These are phyloP conservation scores for Paratrypauchen microcephalus DNA, from an alignment of 2,797 vertebrate species.

Conservation along the genomic window DNA sequence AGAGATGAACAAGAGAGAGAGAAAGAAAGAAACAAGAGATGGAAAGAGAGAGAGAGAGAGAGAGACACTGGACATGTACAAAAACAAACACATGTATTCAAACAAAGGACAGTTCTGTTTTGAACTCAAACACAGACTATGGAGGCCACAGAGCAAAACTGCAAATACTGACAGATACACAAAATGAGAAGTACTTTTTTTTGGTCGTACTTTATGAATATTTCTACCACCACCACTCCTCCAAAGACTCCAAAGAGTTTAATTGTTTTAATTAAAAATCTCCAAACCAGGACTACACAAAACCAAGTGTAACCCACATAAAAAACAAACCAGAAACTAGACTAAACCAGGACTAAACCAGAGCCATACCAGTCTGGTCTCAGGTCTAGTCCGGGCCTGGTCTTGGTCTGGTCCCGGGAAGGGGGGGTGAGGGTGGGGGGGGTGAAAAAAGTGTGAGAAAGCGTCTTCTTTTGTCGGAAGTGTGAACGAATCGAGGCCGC, in stretches of 20 bases:
- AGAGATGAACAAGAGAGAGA: conserved; percentile 8
- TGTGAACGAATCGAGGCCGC: conserved; percentile 5
- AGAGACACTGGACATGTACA: no score
- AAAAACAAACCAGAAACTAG: background rate
- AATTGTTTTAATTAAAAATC: no score
- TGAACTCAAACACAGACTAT: no score
- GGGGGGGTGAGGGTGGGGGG: conserved; percentile 4
- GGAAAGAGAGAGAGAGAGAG: background rate
- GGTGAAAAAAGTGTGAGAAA: conserved; percentile 10
- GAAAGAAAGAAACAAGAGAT: background rate
- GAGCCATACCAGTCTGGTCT: background rate
- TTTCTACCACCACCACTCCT: no score
- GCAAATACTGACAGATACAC: no score
- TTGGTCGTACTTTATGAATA: no score
- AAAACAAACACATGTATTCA: no score
- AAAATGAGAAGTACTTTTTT: no score
- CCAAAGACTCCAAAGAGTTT: no score
- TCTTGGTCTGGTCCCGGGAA: background rate
- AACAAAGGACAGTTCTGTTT: no score
- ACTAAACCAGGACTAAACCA: background rate
- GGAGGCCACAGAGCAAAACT: no score
- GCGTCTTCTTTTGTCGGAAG: conserved; percentile 1
- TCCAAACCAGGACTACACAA: no score
- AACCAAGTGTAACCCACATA: background rate
- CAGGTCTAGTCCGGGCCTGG: background rate